Evolutionary conservation across 1,140 invertebrate species (phyloP).

Genomic region (Augochlora pura): DNA sequence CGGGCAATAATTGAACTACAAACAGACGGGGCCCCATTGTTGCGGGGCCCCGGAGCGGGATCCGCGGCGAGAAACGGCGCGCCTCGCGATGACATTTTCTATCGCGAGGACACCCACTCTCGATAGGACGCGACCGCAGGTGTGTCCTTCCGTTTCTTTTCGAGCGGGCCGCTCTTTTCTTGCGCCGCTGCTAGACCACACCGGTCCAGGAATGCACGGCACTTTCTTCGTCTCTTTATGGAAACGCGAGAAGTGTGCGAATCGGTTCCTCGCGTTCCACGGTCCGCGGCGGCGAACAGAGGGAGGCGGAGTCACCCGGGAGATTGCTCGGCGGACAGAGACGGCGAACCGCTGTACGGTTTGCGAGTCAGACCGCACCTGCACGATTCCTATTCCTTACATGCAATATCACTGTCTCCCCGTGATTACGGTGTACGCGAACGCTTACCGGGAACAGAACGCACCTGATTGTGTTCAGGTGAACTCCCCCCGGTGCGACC

Average conservation of each 20-base stretch:
- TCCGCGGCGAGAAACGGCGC: constrained; percentile 6
- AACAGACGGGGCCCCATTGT: neutral
- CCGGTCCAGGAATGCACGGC: constrained; percentile 63
- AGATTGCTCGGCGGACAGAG: neutral
- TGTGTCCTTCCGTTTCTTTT: constrained; percentile 68
- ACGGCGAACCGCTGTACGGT: constrained; percentile 59
- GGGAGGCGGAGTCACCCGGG: constrained; percentile 28
- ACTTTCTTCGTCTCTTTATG: constrained; percentile 76
- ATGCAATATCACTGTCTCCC: constrained; percentile 56
- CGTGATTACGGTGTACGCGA: constrained; percentile 44
- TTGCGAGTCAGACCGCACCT: constrained; percentile 69
- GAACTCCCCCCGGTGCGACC: neutral
- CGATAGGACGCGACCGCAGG: constrained; percentile 55
- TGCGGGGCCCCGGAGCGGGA: neutral
- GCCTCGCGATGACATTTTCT: constrained; percentile 49
- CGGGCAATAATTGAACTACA: constrained; percentile 17
- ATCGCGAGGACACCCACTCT: constrained; percentile 50
- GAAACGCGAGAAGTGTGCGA: constrained; percentile 76
- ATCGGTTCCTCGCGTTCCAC: constrained; percentile 58
- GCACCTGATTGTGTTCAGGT: constrained; percentile 46
- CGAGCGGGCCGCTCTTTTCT: constrained; percentile 20
- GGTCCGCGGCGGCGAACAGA: constrained; percentile 44
- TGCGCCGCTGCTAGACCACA: constrained; percentile 30
- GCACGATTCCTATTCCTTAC: constrained; percentile 69
- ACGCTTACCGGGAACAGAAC: constrained; percentile 4